These are phyloP conservation scores for Thecocarcelia acutangulata DNA, from an alignment of 2,888 invertebrate genomes.

Conservation along the genomic window DNA sequence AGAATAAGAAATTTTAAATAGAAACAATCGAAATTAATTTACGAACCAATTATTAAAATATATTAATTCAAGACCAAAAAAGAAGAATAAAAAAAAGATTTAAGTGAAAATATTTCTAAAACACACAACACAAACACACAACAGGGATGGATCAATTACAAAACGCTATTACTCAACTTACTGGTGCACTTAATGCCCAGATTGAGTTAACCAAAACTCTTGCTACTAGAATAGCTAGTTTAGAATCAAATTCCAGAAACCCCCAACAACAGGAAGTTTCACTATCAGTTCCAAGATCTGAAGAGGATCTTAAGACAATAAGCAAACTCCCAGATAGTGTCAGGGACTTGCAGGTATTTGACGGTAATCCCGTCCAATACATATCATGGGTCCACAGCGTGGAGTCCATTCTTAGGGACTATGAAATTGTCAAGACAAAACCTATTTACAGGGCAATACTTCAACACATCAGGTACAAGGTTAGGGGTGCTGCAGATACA, in stretches of 20 bases:
- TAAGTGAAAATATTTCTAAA: neutral
- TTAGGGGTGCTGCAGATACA: too few species aligned
- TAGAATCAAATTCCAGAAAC: neutral
- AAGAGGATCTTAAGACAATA: conserved; percentile 1
- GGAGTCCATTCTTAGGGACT: too few species aligned
- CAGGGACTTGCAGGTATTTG: neutral
- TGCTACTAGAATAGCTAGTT: neutral
- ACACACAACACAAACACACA: conserved; percentile 8
- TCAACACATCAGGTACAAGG: too few species aligned
- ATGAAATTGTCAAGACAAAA: too few species aligned
- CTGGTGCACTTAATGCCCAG: conserved; percentile 14
- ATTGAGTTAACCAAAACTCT: neutral
- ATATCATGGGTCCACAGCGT: neutral
- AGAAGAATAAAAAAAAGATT: neutral
- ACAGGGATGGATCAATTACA: conserved; percentile 2
- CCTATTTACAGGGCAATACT: too few species aligned
- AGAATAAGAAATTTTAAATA: neutral
- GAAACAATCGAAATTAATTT: neutral
- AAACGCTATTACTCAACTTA: conserved; percentile 7
- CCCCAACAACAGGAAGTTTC: neutral
- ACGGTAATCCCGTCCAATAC: neutral
- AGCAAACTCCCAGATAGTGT: conserved; percentile 20
- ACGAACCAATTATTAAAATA: neutral
- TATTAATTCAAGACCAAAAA: neutral
- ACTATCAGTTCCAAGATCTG: conserved; percentile 6